These are phyloP conservation scores for Solenodon paradoxus DNA, from an alignment of 2,113 vertebrate species.

Conservation along the genomic window DNA sequence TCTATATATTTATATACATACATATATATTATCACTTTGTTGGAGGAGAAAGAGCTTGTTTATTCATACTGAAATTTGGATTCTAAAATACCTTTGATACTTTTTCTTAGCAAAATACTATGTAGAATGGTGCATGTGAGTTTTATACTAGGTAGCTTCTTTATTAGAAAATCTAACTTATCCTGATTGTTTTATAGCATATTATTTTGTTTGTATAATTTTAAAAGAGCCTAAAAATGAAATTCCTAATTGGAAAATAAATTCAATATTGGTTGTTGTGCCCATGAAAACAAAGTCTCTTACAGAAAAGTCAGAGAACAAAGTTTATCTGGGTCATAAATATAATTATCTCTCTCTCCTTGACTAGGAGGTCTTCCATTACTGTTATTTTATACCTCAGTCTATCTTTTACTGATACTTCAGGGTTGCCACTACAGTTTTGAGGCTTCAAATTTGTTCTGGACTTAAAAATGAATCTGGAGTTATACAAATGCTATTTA, in stretches of 20 bases:
- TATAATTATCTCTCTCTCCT: neutral
- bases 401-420: slow-evolving; percentile 33
- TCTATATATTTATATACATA: too few relatives aligned
- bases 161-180: slow-evolving; percentile 34
- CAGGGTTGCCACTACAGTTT: neutral
- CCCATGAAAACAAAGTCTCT: neutral
- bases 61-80: neutral
- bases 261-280: neutral
- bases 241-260: slow-evolving; percentile 25
- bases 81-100: neutral
- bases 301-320: neutral
- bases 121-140: neutral
- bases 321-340: neutral
- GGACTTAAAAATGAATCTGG: slow-evolving; percentile 18
- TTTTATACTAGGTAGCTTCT: neutral
- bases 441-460: slow-evolving; percentile 25
- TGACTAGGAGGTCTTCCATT: slow-evolving; percentile 1
- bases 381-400: slow-evolving; percentile 37
- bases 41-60: neutral
- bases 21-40: neutral
- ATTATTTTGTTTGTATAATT: slow-evolving; percentile 5
- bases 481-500: slow-evolving; percentile 20
- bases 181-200: neutral
- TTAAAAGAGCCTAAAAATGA: neutral
- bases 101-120: slow-evolving; percentile 45